phyloP scores from a whole-genome alignment of 2,797 vertebrate genomes.

The Microhierax caerulescens region DNA sequence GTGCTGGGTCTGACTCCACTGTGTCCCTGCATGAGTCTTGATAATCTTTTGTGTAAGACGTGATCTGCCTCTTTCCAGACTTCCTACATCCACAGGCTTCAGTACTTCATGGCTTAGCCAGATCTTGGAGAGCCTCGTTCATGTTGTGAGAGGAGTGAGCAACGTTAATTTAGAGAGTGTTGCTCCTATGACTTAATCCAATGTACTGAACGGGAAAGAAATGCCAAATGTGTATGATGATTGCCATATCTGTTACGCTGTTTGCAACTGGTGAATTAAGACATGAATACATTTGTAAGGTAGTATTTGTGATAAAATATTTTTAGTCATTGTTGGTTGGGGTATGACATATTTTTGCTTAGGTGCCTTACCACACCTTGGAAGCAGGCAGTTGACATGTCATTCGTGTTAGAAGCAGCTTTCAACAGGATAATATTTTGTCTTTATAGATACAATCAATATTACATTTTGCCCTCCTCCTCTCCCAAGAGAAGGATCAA shows the following conservation, averaged over 20 bases:
- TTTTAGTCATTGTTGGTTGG: neutral
- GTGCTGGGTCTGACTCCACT: neutral
- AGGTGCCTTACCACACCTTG: neutral
- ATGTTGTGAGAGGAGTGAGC: neutral
- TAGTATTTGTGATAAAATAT: neutral
- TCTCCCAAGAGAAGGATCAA: neutral
- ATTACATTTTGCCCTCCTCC: neutral
- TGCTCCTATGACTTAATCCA: neutral
- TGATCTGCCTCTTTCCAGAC: neutral
- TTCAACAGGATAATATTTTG: neutral
- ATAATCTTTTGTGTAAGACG: neutral
- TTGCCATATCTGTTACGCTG: neutral
- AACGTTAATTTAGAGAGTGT: neutral
- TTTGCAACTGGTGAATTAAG: neutral
- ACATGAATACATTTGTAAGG: neutral
- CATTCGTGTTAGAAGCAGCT: neutral
- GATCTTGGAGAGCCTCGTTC: neutral
- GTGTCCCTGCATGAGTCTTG: neutral
- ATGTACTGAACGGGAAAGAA: neutral
- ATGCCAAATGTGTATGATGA: neutral
- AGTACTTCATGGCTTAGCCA: neutral
- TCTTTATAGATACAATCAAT: neutral
- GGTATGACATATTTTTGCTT: neutral
- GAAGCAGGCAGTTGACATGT: neutral
- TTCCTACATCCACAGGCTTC: neutral